Evolutionary conservation across 2,113 vertebrate species (phyloP).

Genomic region (Chionis minor): DNA sequence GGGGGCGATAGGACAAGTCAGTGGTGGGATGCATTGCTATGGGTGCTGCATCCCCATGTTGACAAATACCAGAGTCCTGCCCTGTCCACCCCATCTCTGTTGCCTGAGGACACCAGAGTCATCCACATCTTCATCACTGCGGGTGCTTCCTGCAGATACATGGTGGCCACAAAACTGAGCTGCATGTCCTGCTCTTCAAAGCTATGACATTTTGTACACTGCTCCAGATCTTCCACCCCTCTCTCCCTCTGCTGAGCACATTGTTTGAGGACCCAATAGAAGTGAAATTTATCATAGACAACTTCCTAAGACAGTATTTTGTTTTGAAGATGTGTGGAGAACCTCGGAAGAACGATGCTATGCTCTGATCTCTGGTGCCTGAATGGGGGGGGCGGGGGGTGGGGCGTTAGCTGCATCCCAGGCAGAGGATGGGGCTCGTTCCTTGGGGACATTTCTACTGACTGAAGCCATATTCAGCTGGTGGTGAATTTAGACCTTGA

Average conservation of each 20-base stretch:
- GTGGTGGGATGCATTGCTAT: not conserved
- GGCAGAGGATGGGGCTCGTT: not conserved
- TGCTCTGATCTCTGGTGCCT: accelerated
- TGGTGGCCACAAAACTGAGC: not conserved
- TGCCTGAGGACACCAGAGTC: not conserved
- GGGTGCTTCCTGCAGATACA: not conserved
- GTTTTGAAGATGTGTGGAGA: not conserved
- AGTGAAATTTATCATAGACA: not conserved
- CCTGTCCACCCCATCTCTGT: not conserved
- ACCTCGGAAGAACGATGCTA: not conserved
- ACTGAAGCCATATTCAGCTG: not conserved
- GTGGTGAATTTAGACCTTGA: not conserved
- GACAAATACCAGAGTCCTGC: not conserved
- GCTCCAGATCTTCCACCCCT: not conserved
- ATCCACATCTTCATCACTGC: not conserved
- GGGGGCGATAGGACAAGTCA: not conserved
- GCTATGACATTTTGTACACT: not conserved
- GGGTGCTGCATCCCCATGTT: accelerated
- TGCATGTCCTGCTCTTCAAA: not conserved
- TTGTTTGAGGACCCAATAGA: not conserved
- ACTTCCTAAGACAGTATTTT: not conserved
- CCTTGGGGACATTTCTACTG: not conserved
- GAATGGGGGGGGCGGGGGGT: accelerated
- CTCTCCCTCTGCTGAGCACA: not conserved
- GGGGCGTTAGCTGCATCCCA: not conserved